These are phyloP conservation scores for Rhopilema esculentum DNA, from an alignment of 30 jellyfish, hydroid and myxozoan genomes.

Conservation along the genomic window DNA sequence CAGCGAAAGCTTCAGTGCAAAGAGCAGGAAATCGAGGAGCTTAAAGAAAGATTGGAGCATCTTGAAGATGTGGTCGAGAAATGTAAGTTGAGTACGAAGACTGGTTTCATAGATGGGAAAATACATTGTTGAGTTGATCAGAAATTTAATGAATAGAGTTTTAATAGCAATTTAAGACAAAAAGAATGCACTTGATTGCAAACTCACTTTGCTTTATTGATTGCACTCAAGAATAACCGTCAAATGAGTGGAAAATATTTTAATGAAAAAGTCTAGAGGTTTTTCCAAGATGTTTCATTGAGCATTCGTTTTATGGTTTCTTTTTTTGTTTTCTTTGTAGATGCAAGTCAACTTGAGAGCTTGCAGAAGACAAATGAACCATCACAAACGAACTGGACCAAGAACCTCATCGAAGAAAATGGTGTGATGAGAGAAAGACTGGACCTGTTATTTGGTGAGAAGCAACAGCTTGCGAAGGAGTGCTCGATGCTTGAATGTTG, in stretches of 20 bases:
- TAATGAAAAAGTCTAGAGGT: too few species aligned
- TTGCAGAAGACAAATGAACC: not conserved
- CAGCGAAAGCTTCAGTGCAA: not conserved
- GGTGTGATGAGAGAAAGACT: not conserved
- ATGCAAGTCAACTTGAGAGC: not conserved
- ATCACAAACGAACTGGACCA: conserved; percentile 1
- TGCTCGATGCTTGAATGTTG: not conserved
- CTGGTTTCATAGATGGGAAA: too few species aligned
- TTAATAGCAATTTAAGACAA: too few species aligned
- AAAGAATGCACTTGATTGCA: too few species aligned
- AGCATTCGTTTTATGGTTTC: not conserved
- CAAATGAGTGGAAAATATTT: too few species aligned
- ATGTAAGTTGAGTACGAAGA: not conserved
- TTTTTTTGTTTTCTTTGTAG: not conserved
- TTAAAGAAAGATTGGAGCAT: not conserved
- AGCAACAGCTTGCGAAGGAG: not conserved
- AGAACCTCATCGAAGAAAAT: not conserved
- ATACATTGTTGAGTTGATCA: too few species aligned
- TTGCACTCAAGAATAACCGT: too few species aligned
- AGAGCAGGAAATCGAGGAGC: not conserved
- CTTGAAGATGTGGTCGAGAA: not conserved
- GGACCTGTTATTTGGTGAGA: not conserved
- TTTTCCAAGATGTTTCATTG: too few species aligned
- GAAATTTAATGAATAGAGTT: too few species aligned
- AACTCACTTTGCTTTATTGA: too few species aligned